phyloP scores from a whole-genome alignment of 2,113 vertebrate genomes.

The Martes martes region DNA sequence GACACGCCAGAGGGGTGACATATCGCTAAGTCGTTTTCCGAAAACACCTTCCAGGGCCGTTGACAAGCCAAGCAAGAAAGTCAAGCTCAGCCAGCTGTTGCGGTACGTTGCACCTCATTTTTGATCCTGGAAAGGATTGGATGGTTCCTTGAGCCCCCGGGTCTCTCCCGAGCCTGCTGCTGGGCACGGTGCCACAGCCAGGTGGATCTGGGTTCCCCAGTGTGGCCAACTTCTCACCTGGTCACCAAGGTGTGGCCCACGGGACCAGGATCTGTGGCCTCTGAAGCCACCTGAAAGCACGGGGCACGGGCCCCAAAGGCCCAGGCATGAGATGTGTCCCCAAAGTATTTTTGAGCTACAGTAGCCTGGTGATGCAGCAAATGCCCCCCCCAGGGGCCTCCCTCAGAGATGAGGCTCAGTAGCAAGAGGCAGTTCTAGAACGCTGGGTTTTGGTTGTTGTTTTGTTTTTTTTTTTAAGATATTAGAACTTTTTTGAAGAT shows the following conservation, averaged over 20 bases:
- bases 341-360: neutral
- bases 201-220: neutral
- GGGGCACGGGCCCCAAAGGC: neutral
- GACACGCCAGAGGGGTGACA: neutral
- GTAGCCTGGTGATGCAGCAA: neutral
- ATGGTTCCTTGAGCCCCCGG: neutral
- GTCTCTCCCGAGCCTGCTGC: neutral
- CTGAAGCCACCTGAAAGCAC: neutral
- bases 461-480: neutral
- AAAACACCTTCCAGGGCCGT: constrained; percentile 18
- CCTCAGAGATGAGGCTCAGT: neutral
- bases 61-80: constrained; percentile 23
- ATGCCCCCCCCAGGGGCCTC: neutral
- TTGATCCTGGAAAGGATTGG: neutral
- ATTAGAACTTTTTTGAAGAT: neutral
- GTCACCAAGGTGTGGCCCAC: neutral
- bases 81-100: neutral
- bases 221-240: neutral
- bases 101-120: neutral
- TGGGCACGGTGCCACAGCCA: neutral
- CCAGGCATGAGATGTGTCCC: neutral
- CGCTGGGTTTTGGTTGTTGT: neutral
- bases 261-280: neutral
- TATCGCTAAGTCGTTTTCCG: neutral
- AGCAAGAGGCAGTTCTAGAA: neutral